Evolutionary conservation across 2,888 invertebrate genomes (phyloP).

Genomic region (Eupithecia tripunctaria): DNA sequence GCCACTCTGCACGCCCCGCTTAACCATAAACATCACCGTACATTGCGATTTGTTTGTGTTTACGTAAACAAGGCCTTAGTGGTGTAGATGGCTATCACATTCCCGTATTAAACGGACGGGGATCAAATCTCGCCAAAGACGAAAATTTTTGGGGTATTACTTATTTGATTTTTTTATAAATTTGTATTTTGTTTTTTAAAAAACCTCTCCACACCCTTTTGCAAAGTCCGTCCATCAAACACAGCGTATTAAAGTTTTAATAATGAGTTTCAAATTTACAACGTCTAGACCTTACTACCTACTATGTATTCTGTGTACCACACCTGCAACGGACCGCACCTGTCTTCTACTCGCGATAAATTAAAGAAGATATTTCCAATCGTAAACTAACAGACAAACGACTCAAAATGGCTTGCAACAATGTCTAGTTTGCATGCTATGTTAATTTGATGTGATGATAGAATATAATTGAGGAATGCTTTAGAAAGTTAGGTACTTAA

Average conservation of each 20-base stretch:
- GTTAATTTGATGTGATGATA: neutral
- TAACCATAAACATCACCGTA: too few relatives aligned
- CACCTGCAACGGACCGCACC: slow-evolving; percentile 31
- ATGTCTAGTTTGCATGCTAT: neutral
- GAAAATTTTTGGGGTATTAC: too few relatives aligned
- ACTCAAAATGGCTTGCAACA: neutral
- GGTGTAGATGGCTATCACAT: too few relatives aligned
- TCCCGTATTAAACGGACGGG: too few relatives aligned
- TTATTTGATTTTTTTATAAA: too few relatives aligned
- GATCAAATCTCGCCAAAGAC: too few relatives aligned
- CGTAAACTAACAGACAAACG: neutral
- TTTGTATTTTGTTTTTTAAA: neutral
- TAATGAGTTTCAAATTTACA: slow-evolving; percentile 68
- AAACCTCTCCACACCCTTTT: slow-evolving; percentile 19
- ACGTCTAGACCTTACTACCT: slow-evolving; percentile 66
- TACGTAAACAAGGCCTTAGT: too few relatives aligned
- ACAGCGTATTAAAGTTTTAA: slow-evolving; percentile 63
- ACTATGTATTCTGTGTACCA: slow-evolving; percentile 16
- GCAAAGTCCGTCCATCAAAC: slow-evolving; percentile 48
- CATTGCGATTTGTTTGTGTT: too few relatives aligned
- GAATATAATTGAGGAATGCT: too few relatives aligned
- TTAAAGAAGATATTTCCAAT: slow-evolving; percentile 22
- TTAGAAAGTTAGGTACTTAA: too few relatives aligned
- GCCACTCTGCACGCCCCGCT: too few relatives aligned
- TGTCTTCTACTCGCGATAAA: slow-evolving; percentile 38